phyloP scores from a whole-genome alignment of 1,140 invertebrate genomes.

The Cataglyphis hispanica region DNA sequence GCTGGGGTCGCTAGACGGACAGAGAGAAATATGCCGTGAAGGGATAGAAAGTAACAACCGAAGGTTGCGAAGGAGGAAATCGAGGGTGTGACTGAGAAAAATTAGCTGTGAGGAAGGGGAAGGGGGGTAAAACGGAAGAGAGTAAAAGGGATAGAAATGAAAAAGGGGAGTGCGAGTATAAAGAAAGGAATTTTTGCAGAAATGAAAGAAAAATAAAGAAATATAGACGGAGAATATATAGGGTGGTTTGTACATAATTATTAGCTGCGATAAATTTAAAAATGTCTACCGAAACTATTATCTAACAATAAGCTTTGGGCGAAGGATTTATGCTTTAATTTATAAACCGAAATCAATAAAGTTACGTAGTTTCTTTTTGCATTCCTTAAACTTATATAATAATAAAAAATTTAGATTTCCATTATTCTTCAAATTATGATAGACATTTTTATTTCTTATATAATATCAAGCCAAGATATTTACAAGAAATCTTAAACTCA shows the following conservation, averaged over 20 bases:
- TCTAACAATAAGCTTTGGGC: too few species aligned
- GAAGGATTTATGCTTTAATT: background rate
- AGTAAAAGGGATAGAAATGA: background rate
- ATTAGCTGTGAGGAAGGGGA: background rate
- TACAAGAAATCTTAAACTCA: background rate
- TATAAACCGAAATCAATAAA: background rate
- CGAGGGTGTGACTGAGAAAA: conserved; percentile 55
- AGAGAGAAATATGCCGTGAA: conserved; percentile 38
- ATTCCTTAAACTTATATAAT: background rate
- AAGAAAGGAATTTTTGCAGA: conserved; percentile 39
- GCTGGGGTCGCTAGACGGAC: conserved; percentile 20
- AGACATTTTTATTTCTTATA: background rate
- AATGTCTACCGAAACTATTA: background rate
- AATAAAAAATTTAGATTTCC: background rate
- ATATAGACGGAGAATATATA: conserved; percentile 6
- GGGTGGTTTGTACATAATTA: conserved; percentile 13
- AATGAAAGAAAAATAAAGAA: background rate
- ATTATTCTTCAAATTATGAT: background rate
- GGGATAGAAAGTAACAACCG: background rate
- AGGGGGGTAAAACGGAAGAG: conserved; percentile 1
- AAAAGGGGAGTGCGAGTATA: background rate
- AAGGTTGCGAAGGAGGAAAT: conserved; percentile 33
- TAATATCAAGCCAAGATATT: background rate
- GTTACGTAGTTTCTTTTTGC: background rate
- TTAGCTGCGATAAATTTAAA: background rate